A percentile compares a stretch with the other conserved stretches of the same genome.
Conservation (phyloP, 1,140 invertebrate genomes). For the Tetramorium simillimum region DNA sequence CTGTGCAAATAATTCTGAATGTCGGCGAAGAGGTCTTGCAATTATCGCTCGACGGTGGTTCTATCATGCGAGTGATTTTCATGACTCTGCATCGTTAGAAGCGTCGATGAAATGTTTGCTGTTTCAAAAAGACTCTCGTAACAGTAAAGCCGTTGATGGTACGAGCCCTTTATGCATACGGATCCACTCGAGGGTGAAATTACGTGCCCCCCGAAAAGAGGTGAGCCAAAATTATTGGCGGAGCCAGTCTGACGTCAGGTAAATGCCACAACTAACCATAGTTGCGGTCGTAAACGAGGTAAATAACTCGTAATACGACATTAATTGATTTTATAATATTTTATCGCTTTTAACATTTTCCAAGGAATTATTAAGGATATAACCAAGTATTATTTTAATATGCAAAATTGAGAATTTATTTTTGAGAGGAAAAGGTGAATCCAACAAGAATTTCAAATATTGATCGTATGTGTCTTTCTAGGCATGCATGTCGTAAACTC, state of each 20-base stretch:
- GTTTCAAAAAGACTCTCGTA: not conserved
- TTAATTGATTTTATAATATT: not conserved
- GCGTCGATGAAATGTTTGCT: not conserved
- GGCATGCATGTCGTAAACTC: not conserved
- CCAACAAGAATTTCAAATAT: not conserved
- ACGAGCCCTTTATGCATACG: constrained; percentile 10
- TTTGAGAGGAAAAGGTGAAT: not conserved
- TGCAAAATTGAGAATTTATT: not conserved
- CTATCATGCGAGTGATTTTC: constrained; percentile 26
- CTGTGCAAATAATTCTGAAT: constrained; percentile 25
- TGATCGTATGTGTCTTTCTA: not conserved
- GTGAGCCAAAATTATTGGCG: constrained; percentile 3
- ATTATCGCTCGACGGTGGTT: constrained; percentile 21
- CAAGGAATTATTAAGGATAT: not conserved
- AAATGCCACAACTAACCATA: not conserved
- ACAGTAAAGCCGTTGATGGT: constrained; percentile 34
- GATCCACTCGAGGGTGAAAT: constrained; percentile 25
- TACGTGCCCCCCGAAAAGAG: constrained; percentile 15
- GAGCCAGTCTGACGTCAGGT: not conserved
- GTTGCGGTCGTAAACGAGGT: not conserved
- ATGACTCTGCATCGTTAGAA: not conserved
- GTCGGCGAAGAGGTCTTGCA: not conserved
- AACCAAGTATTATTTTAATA: not conserved
- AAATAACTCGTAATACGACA: not conserved
- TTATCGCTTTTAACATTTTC: not conserved